Percentiles rank a stretch among this genome's conserved stretches.
Conservation (phyloP, 1,140 invertebrate genomes). For the Chionoecetes opilio region DNA sequence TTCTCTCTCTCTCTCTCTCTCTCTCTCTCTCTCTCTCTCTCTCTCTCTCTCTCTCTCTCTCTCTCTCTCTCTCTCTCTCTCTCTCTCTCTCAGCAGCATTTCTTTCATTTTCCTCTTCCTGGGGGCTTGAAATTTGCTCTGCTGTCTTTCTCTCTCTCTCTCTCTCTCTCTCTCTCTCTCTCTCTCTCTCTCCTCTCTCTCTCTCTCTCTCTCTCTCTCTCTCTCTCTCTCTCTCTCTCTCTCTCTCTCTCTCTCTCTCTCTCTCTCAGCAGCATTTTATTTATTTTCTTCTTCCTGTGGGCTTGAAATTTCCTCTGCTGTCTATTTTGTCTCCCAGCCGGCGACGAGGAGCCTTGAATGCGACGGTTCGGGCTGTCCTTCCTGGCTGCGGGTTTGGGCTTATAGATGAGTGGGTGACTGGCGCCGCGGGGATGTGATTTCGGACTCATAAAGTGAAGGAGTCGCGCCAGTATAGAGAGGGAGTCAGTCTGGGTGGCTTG, state of each 20-base stretch:
- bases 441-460: too few species aligned
- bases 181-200: conserved; percentile 17
- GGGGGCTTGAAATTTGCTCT: not conserved
- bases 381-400: too few species aligned
- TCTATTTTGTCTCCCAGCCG: too few species aligned
- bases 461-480: too few species aligned
- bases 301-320: not conserved
- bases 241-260: conserved; percentile 34
- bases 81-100: not conserved
- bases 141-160: too few species aligned
- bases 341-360: too few species aligned
- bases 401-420: too few species aligned
- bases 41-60: conserved; percentile 42
- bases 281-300: too few species aligned
- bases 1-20: not conserved
- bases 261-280: not conserved
- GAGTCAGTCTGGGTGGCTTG: too few species aligned
- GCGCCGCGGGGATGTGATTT: too few species aligned
- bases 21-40: not conserved
- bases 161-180: not conserved
- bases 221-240: conserved; percentile 45
- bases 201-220: not conserved
- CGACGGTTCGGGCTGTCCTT: too few species aligned
- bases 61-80: conserved; percentile 38
- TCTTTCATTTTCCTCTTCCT: too few species aligned